Evolutionary conservation across 2,797 vertebrate genomes (phyloP), one percentile per base, ranked within the genome.

Genomic region (Rallus crepitans): DNA sequence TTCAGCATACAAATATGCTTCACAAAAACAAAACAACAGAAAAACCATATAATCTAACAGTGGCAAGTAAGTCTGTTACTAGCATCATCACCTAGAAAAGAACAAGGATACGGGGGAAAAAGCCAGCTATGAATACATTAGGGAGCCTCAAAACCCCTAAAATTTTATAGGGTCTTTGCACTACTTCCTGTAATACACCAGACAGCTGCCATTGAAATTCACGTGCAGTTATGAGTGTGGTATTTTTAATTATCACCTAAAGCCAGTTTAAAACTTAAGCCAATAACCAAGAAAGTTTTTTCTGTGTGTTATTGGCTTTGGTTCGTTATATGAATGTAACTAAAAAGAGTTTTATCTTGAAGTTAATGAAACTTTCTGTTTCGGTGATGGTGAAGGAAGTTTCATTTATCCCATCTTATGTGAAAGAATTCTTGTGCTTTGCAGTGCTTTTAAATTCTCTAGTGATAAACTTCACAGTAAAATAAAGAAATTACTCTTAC

Each of bases 1-100:
- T 84, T 96, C 76, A 66, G 57, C 55, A 53, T 77, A 87, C 60
- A 93, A 75, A 91, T 72, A 65, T 45, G 59, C 31, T 72, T 89
- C 78, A 85, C 40, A 81, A 79, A 90, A 83, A 82, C 7, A 92
- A 91, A 85, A 37, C 11, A 88, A 79, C 71, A 80, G 53, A 30
- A 79, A 66, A 68, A 24, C 20, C 89, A 24, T 47, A 64, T 11
- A 90, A 88, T 33, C 87, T 56, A 87, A 92, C 52, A 78, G 39
- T 53, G 77, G 11, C 50, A 72, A 77, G 12, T 75, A 89, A 9
- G 14, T 85, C 73, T 88, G 78, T 45, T 94, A 71, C 59, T 61
- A 71, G 71, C 31, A 60, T 61, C 20, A 39, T 47, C 57, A 63
- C 53, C 65, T 92, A 81, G 82, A 78, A 81, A 89, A 83, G 52